Percentiles rank a stretch among this genome's conserved stretches.
Evolutionary conservation across 2,797 vertebrate species (phyloP).

Genomic region (Macrochelys suwanniensis): DNA sequence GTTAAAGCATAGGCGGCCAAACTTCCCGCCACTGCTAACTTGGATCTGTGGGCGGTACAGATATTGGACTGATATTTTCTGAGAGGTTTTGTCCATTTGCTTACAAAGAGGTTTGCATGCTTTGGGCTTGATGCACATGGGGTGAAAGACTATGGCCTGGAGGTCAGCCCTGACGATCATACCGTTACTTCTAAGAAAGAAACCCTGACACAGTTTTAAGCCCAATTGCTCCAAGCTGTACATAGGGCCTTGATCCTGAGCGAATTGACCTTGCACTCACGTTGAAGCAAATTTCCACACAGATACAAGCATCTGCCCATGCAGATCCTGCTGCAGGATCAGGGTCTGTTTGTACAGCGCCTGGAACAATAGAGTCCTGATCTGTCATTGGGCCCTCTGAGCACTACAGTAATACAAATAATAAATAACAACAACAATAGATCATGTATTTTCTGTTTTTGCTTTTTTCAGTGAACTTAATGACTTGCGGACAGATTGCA

Average conservation of each 20-base stretch:
- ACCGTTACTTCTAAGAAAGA: not conserved
- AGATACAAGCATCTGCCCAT: not conserved
- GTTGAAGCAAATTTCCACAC: not conserved
- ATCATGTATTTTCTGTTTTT: not conserved
- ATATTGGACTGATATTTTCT: not conserved
- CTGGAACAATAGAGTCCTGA: not conserved
- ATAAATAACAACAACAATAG: not conserved
- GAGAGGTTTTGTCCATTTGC: not conserved
- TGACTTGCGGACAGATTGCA: not conserved
- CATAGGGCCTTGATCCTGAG: not conserved
- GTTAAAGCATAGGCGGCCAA: not conserved
- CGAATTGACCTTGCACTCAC: not conserved
- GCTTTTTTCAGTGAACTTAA: conserved; percentile 12
- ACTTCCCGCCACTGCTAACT: not conserved
- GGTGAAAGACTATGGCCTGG: not conserved
- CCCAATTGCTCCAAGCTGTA: not conserved
- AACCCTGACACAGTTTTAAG: not conserved
- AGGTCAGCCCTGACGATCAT: not conserved
- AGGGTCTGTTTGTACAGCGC: not conserved
- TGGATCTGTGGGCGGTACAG: not conserved
- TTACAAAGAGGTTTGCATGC: not conserved
- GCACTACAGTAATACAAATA: not conserved
- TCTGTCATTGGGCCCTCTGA: not conserved
- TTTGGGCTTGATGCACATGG: not conserved
- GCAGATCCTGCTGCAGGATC: not conserved